Base-by-base conservation (phyloP, 2,888 invertebrate genomes). In the Tetragnatha montana region DNA sequence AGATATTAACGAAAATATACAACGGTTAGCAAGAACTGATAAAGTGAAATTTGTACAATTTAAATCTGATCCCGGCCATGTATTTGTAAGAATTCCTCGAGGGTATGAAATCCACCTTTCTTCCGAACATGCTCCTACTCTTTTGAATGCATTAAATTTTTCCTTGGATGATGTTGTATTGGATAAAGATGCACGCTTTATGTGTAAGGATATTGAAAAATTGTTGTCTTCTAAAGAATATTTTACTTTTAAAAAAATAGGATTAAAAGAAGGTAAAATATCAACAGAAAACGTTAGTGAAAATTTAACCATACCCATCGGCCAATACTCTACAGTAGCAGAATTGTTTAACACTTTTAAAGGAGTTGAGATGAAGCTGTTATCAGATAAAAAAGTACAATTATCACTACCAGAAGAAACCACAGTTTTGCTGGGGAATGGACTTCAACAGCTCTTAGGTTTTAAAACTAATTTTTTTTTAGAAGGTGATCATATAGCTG, bases 71-170 rank as follows among this genome's bases (percentile, higher is more conserved):
- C 60, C 8, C 10, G 60, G 10, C 4, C 6, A 0, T 35, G 69
- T 80, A 17, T n/a, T 10, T 17, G 19, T 60, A 17, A 6, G 10
- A 3, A 17, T 82, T 6, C 35, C 49, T 10, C n/a, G 49, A 0
- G 60, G 47, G 8, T 88, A 50, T 60, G 82, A 88, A 78, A 17
- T 88, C 7, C 51, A 70, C 60, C 76, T 88, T 60, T 14, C 22
- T 21, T 19, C 68, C 6, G 12, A 22, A 0, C 4, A 17, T 10
- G 80, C 75, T 0, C 70, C 84, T 0, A 68, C 49, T 50, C 21
- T 89, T n/a, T 69, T 89, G 50, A 47, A 35, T 7, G 80, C 80
- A 80, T 51, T 89, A 14, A 22, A 75, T 51, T 84, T 80, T 71
- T 50, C 68, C 10, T 60, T 60, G 60, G 17, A 84, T 14, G 69